Evolutionary conservation across 2,888 invertebrate genomes (phyloP).

Genomic region (Lasioglossum marginatum): DNA sequence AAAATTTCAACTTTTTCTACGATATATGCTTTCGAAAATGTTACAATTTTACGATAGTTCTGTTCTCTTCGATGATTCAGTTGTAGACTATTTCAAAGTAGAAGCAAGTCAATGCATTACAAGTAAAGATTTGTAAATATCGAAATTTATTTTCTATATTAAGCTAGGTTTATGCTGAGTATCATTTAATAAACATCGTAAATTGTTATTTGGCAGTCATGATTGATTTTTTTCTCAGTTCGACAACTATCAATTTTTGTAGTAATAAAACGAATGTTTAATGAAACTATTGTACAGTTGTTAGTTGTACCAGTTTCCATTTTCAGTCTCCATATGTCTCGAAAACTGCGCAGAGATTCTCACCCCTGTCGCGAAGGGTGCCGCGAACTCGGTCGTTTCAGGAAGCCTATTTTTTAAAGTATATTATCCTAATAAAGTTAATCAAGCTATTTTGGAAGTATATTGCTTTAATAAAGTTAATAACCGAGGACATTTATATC

Average conservation of each 20-base stretch:
- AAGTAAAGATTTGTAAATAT: neutral
- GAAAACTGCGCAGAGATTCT: neutral
- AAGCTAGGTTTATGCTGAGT: neutral
- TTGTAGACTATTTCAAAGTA: too few relatives aligned
- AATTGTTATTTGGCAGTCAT: too few relatives aligned
- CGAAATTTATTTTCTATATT: neutral
- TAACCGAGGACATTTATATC: slow-evolving; percentile 62
- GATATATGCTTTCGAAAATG: neutral
- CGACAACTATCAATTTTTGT: too few relatives aligned
- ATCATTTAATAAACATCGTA: too few relatives aligned
- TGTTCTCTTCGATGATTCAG: neutral
- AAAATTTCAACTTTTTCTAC: neutral
- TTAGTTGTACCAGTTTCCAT: neutral
- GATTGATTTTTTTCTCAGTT: too few relatives aligned
- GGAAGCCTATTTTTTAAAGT: slow-evolving; percentile 46
- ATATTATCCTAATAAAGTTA: slow-evolving; percentile 55
- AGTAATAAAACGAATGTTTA: neutral
- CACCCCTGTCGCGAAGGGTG: slow-evolving; percentile 1
- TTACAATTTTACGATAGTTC: neutral
- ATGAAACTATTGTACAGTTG: too few relatives aligned
- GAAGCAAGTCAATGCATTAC: too few relatives aligned
- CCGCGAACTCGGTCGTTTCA: neutral
- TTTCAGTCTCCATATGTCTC: neutral
- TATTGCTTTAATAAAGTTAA: slow-evolving; percentile 66
- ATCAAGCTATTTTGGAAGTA: slow-evolving; percentile 52